A percentile compares a stretch with the other conserved stretches of the same genome.
These are phyloP conservation scores for Gordius sp. DNA, from an alignment of 2,888 invertebrate species.

Conservation along the genomic window DNA sequence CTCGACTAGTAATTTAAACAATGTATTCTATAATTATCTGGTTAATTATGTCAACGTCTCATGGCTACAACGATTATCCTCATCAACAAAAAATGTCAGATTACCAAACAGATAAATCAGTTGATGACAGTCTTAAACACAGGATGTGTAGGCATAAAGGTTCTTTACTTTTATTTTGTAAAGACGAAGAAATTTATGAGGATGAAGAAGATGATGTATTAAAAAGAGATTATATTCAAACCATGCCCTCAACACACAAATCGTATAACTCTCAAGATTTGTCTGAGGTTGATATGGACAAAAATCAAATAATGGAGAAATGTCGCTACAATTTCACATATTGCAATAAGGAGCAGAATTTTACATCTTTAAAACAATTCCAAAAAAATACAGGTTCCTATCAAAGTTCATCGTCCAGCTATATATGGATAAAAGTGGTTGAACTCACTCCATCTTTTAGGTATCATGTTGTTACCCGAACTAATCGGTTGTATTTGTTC, in stretches of 20 bases:
- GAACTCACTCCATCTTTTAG: neutral
- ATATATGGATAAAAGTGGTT: neutral
- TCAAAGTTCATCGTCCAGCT: neutral
- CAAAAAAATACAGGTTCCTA: neutral
- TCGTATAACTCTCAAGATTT: too few relatives aligned
- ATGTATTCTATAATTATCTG: too few relatives aligned
- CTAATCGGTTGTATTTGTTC: neutral
- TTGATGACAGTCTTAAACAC: neutral
- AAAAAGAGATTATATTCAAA: neutral
- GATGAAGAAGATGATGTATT: constrained; percentile 8
- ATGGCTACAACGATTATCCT: too few relatives aligned
- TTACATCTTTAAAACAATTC: neutral
- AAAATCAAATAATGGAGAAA: too few relatives aligned
- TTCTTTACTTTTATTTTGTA: neutral
- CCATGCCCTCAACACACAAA: too few relatives aligned
- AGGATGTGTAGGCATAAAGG: neutral
- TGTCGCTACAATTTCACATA: too few relatives aligned
- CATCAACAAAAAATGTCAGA: too few relatives aligned
- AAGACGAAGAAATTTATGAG: neutral
- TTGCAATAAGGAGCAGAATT: too few relatives aligned
- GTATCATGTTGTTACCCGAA: neutral
- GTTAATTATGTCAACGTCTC: too few relatives aligned
- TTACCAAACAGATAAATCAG: too few relatives aligned
- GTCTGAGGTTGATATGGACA: too few relatives aligned
- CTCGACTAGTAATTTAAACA: too few relatives aligned